phyloP scores from a whole-genome alignment of 92 coral and sea anemone species.

The Epizoanthus ramosus region DNA sequence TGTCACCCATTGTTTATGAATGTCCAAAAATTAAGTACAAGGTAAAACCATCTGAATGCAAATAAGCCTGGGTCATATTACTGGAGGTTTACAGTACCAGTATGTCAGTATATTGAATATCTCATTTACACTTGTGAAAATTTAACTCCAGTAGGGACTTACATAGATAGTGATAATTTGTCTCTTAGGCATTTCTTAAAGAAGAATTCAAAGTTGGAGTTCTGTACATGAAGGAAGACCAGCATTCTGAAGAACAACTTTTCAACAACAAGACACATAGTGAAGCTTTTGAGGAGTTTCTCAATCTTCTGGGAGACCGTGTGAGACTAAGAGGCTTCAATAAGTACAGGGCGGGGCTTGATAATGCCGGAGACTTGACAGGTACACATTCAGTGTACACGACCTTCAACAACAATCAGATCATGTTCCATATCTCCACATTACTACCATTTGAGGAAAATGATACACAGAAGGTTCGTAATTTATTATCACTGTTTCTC shows the following conservation, averaged over 20 bases:
- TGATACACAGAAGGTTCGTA: constrained; percentile 84
- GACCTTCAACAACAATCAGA: constrained; percentile 68
- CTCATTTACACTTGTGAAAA: no score
- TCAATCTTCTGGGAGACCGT: constrained; percentile 81
- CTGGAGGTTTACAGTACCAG: no score
- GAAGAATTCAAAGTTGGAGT: constrained; percentile 93
- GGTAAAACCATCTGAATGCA: no score
- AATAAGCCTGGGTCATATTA: no score
- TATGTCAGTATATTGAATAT: no score
- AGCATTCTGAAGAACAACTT: constrained; percentile 87
- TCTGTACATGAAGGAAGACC: constrained; percentile 87
- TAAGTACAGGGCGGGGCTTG: constrained; percentile 92
- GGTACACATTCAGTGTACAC: constrained; percentile 95
- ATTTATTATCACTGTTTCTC: neutral
- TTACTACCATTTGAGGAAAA: constrained; percentile 85
- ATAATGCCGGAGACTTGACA: constrained; percentile 73
- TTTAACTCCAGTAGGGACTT: no score
- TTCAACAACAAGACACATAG: constrained; percentile 86
- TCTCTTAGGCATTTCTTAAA: constrained; percentile 77
- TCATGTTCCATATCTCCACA: constrained; percentile 97
- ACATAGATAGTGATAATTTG: neutral
- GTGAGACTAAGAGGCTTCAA: constrained; percentile 78
- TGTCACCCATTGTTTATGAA: no score
- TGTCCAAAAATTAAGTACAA: no score
- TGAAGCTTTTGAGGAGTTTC: constrained; percentile 85